Evolutionary conservation across 2,797 vertebrate genomes (phyloP).

Genomic region (Poecilia wingei): DNA sequence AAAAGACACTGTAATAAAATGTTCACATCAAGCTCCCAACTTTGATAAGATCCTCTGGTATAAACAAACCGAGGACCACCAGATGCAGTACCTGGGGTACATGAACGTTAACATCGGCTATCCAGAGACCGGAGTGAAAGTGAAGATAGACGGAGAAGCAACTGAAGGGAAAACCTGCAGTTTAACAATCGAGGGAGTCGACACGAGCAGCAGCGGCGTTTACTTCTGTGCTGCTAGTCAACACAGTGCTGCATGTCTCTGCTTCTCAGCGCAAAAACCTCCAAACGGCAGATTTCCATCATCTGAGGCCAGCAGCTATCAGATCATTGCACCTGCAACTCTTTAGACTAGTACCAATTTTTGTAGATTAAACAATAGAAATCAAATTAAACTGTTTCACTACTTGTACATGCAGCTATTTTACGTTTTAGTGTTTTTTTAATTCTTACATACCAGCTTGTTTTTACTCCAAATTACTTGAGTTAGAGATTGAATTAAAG

Average conservation of each 20-base stretch:
- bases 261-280: constrained; percentile 49
- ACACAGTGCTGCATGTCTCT: constrained; percentile 36
- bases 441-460: neutral
- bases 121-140: constrained; percentile 10
- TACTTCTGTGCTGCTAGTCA: constrained; percentile 63
- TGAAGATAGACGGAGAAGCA: constrained; percentile 28
- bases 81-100: constrained; percentile 51
- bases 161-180: constrained; percentile 18
- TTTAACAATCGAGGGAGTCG: constrained; percentile 32
- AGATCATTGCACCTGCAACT: neutral
- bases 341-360: too few species aligned
- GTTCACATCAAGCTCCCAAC: constrained; percentile 31
- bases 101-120: neutral
- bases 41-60: constrained; percentile 64
- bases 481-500: neutral
- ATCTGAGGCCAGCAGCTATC: neutral
- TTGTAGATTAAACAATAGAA: neutral
- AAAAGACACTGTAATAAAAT: constrained; percentile 25
- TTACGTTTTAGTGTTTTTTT: neutral
- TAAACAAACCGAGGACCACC: constrained; percentile 22
- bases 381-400: neutral
- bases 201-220: constrained; percentile 40
- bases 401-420: neutral
- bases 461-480: neutral
- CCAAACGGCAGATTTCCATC: neutral